Base-by-base conservation (phyloP, 1,140 invertebrate genomes). In the Helicoverpa zea region DNA sequence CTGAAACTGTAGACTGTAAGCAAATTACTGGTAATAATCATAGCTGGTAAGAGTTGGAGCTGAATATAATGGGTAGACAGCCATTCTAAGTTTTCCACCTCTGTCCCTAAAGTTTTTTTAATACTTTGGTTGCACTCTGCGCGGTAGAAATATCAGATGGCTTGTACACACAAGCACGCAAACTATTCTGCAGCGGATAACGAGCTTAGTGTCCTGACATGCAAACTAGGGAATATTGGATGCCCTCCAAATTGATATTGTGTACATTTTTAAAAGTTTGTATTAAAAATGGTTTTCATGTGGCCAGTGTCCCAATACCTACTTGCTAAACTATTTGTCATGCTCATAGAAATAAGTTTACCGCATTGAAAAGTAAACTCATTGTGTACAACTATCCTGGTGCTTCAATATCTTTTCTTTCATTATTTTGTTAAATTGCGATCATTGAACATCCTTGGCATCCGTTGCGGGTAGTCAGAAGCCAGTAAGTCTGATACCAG, bases 131-230 rank as follows among this genome's bases (percentile, higher is more conserved):
- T 3, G 13, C 3, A 10, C 10, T 11, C 30, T 30, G 13, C 9
- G 49, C 9, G 52, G 18, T 72, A 18, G 13, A 74, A 74, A 59
- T 74, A 59, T 59, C 35, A 18, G 14, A 12, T 49, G 3, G 16
- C 35, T 74, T 59, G 18, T 74, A 56, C 18, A 59, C 59, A 35
- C 72, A 74, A 74, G 72, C 18, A 59, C 59, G 54, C 72, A 74
- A 74, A 74, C 9, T 58, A 59, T 47, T 59, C 74, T 80, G 81
- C 84, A 85, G 87, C 85, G 82, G 81, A 86, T 85, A 86, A 73
- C 79, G 81, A 87, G 86, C 73, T 88, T 86, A 85, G 84, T 83
- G 84, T 86, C 68, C 84, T 84, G 81, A 83, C 82, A 85, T 79
- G 80, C 78, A 83, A 82, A 64, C 51, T 47, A 16, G 70, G 61